These are phyloP conservation scores for Cryptosula pallasiana DNA, from an alignment of 2,888 invertebrate species.

Conservation along the genomic window DNA sequence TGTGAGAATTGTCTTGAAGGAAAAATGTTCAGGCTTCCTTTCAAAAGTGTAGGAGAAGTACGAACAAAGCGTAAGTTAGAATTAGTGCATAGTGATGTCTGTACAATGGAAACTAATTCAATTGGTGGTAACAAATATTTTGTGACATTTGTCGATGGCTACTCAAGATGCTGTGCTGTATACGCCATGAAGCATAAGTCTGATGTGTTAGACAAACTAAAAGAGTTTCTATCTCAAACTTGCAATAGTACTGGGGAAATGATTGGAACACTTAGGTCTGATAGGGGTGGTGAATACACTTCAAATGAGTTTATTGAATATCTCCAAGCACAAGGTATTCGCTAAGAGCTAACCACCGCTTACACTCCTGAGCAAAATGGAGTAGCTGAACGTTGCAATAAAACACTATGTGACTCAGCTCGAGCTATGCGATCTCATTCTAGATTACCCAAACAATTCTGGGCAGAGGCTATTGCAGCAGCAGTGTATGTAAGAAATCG, in stretches of 20 bases:
- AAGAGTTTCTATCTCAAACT: slow-evolving; percentile 26
- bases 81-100: slow-evolving; percentile 29
- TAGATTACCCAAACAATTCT: slow-evolving; percentile 26
- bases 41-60: neutral
- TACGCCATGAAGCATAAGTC: slow-evolving; percentile 26
- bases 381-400: neutral
- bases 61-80: slow-evolving; percentile 13
- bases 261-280: slow-evolving; percentile 26
- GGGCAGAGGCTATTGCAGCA: slow-evolving; percentile 29
- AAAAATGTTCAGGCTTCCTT: neutral
- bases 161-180: slow-evolving; percentile 24
- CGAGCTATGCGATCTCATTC: slow-evolving; percentile 26
- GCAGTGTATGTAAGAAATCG: slow-evolving; percentile 27
- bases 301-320: slow-evolving; percentile 25
- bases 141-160: slow-evolving; percentile 29
- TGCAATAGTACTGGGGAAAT: slow-evolving; percentile 17
- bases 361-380: neutral
- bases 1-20: neutral
- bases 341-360: neutral
- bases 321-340: neutral
- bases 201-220: slow-evolving; percentile 28
- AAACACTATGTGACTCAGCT: slow-evolving; percentile 13
- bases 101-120: slow-evolving; percentile 26
- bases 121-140: slow-evolving; percentile 27
- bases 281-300: slow-evolving; percentile 29